Conservation (phyloP, 2,797 vertebrate species). For the Hippopotamyrus pictus region DNA sequence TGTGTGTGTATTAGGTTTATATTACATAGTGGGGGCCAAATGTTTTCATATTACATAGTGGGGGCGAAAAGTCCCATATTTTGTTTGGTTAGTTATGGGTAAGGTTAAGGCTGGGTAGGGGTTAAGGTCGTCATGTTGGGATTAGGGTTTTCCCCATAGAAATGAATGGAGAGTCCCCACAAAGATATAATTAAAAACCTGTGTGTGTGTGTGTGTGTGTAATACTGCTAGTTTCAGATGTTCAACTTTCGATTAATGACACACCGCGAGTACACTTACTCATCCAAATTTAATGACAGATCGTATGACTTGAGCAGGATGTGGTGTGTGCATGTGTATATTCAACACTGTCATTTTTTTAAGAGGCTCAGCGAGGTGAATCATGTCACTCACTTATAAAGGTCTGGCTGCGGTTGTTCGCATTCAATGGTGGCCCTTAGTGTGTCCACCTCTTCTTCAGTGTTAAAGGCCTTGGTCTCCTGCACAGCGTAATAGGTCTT, state of each 20-base stretch:
- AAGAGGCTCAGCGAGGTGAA: not conserved
- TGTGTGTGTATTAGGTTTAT: not conserved
- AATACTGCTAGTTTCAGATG: slow-evolving; percentile 9
- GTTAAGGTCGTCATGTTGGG: too few relatives aligned
- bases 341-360: not conserved
- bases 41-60: too few relatives aligned
- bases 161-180: too few relatives aligned
- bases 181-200: too few relatives aligned
- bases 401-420: slow-evolving; percentile 94
- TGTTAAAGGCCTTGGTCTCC: slow-evolving; percentile 86
- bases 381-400: slow-evolving; percentile 81
- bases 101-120: too few relatives aligned
- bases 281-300: not conserved
- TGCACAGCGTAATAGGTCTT: slow-evolving; percentile 89
- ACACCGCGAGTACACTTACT: not conserved
- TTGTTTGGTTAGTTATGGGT: too few relatives aligned
- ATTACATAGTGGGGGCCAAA: too few relatives aligned
- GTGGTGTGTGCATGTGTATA: not conserved
- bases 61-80: too few relatives aligned
- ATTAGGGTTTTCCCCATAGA: too few relatives aligned
- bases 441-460: slow-evolving; percentile 74
- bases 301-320: not conserved
- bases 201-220: not conserved
- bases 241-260: not conserved
- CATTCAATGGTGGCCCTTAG: slow-evolving; percentile 91